These are phyloP conservation scores for Zaprionus ghesquierei DNA, from an alignment of 1,140 invertebrate genomes.

Conservation along the genomic window DNA sequence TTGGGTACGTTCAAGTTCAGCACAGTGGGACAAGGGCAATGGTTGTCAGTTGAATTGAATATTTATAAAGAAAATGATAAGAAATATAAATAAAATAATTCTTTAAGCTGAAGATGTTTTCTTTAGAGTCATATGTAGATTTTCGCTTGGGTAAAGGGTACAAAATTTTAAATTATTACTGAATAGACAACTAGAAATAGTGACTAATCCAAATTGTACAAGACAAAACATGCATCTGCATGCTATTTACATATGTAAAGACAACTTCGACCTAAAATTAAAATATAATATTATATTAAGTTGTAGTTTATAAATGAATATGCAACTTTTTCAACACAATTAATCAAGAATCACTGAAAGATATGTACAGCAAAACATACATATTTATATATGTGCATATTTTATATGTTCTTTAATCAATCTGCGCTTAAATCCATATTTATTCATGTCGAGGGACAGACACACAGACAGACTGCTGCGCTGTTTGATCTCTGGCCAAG, in stretches of 20 bases:
- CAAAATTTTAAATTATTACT: too few relatives aligned
- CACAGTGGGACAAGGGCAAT: background rate
- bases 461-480: background rate
- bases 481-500: background rate
- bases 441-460: background rate
- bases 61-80: background rate
- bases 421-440: slow-evolving; percentile 7
- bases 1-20: background rate
- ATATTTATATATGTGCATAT: background rate
- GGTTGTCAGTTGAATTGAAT: background rate
- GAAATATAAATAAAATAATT: too few relatives aligned
- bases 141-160: too few relatives aligned
- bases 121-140: too few relatives aligned
- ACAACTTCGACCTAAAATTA: background rate
- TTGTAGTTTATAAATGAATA: background rate
- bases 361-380: background rate
- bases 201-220: too few relatives aligned
- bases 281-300: background rate
- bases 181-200: too few relatives aligned
- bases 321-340: background rate
- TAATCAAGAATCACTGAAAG: background rate
- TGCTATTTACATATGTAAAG: too few relatives aligned
- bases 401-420: background rate
- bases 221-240: too few relatives aligned
- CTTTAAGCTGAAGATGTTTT: too few relatives aligned